A percentile compares a stretch with the other conserved stretches of the same genome.
These are phyloP conservation scores for Turritopsis rubra DNA, from an alignment of 30 jellyfish, hydroid and myxozoan species.

Conservation along the genomic window DNA sequence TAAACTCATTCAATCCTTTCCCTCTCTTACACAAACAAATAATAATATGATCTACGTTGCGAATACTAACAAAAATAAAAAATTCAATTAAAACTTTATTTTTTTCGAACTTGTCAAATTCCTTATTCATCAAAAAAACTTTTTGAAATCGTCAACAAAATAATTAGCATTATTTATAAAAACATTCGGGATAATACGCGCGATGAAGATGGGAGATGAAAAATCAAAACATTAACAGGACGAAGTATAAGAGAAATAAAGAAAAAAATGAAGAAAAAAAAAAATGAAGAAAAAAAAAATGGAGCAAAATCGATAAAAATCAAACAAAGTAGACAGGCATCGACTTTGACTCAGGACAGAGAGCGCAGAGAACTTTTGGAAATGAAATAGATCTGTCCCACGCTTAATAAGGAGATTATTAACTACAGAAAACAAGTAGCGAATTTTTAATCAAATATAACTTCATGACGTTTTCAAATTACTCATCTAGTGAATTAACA, in stretches of 20 bases:
- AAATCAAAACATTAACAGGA: too few relatives aligned
- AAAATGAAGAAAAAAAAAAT: not conserved
- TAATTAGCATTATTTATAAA: not conserved
- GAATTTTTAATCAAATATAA: too few relatives aligned
- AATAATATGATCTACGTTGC: not conserved
- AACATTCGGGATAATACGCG: not conserved
- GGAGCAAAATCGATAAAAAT: not conserved
- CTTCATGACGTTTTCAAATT: not conserved
- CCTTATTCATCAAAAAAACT: not conserved
- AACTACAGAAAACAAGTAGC: not conserved
- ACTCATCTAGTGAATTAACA: not conserved
- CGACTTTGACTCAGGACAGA: not conserved
- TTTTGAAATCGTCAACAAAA: not conserved
- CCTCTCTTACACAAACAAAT: not conserved
- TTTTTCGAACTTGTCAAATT: not conserved
- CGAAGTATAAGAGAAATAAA: not conserved
- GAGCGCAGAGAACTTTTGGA: not conserved
- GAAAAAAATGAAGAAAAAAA: too few relatives aligned
- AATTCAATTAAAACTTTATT: too few relatives aligned
- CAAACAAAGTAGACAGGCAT: not conserved
- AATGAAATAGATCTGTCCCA: not conserved
- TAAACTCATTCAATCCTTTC: too few relatives aligned
- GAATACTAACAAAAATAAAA: too few relatives aligned
- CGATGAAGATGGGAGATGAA: not conserved
- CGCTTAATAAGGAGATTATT: not conserved